phyloP scores from a whole-genome alignment of 2,113 vertebrate genomes.

The Ciconia boyciana region DNA sequence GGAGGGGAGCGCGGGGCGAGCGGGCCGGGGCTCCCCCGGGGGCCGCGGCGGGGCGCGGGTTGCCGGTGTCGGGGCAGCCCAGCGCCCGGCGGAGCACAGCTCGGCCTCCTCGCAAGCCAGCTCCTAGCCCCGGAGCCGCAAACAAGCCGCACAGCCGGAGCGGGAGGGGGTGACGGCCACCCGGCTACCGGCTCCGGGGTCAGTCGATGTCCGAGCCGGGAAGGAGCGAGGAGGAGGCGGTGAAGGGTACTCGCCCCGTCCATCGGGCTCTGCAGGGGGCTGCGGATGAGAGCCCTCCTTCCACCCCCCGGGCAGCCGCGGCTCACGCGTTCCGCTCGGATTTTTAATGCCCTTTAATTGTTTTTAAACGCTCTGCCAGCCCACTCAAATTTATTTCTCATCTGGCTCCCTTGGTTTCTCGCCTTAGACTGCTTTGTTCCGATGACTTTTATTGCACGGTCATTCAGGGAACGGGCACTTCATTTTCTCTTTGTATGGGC shows the following conservation, averaged over 20 bases:
- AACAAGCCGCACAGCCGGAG: background rate
- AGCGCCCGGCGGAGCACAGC: background rate
- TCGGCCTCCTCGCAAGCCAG: background rate
- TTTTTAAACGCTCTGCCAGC: conserved; percentile 90
- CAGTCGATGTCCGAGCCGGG: background rate
- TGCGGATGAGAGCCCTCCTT: background rate
- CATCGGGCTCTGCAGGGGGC: background rate
- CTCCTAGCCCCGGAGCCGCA: background rate
- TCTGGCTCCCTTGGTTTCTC: conserved; percentile 80
- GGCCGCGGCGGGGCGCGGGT: background rate
- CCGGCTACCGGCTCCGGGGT: background rate
- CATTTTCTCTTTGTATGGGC: conserved; percentile 28
- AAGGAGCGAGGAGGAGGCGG: background rate
- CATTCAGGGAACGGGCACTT: conserved; percentile 57
- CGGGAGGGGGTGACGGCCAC: background rate
- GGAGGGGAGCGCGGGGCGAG: background rate
- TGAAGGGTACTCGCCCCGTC: background rate
- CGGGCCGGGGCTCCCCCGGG: background rate
- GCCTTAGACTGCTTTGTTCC: conserved; percentile 62
- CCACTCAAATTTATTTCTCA: conserved; percentile 90
- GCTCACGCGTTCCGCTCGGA: conserved; percentile 84
- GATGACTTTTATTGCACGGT: conserved; percentile 59
- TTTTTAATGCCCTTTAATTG: conserved; percentile 90
- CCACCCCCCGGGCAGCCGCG: conserved; percentile 61
- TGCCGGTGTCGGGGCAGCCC: background rate